Evolutionary conservation across 2,797 vertebrate genomes (phyloP), one percentile per base, ranked within the genome.

Genomic region (Furcifer pardalis): DNA sequence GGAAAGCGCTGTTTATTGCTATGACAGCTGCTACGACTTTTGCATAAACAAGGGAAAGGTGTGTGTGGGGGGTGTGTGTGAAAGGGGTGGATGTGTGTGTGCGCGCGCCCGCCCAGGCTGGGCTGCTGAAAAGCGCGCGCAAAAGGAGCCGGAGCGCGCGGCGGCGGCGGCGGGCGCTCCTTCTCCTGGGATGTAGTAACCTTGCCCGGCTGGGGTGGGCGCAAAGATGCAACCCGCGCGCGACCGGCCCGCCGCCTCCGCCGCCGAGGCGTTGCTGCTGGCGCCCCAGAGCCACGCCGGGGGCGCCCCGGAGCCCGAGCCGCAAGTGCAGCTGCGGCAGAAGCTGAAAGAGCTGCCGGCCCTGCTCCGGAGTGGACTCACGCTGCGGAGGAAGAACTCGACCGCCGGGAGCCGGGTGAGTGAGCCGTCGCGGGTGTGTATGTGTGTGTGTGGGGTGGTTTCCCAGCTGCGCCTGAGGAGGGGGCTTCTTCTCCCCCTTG

Each of bases 281-380:
- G 92, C n/a, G n/a, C n/a, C 90, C 92, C 92, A 56, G 92, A 93
- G 82, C 91, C 87, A 88, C 85, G 89, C 89, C 83, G 90, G 91
- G 77, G 90, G 89, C 71, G 85, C 91, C 74, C 92, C 81, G 52
- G 89, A 90, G 37, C 93, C 91, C 19, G 32, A 35, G 30, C 66
- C 37, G 82, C 95, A 91, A 80, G 92, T 94, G 69, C 94, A 95
- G 93, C 94, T 93, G 89, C 94, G 96, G 87, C 95, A 96, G 89
- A 94, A 96, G 90, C 95, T 96, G 83, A 79, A 91, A 88, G 96
- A 96, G 90, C 93, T 96, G 86, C 96, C 96, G 0, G 94, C 96
- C 44, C 87, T 96, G 90, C 95, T 96, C 93, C 93, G 96, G 84
- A 96, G 95, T 88, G 95, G 95, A 81, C 95, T 96, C 73, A 96